phyloP scores from a whole-genome alignment of 2,797 vertebrate species.

The Peromyscus attwateri region DNA sequence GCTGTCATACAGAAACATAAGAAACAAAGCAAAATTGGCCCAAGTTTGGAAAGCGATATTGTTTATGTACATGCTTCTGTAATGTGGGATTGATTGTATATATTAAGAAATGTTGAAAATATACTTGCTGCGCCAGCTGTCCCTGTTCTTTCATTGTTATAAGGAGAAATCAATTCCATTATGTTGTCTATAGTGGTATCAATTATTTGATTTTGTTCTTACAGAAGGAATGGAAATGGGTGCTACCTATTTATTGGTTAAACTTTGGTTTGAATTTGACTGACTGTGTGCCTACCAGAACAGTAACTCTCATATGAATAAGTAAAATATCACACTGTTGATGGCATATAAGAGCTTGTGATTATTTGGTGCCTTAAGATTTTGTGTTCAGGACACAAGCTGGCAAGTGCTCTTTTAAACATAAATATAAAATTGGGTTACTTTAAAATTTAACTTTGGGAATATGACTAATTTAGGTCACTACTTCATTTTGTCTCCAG shows the following conservation, averaged over 20 bases:
- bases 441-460: slow-evolving; percentile 5
- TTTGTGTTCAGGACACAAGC: neutral
- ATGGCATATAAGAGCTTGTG: slow-evolving; percentile 82
- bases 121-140: slow-evolving; percentile 69
- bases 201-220: slow-evolving; percentile 72
- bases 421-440: neutral
- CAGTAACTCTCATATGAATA: slow-evolving; percentile 62
- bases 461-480: neutral
- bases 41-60: slow-evolving; percentile 68
- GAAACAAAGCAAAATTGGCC: slow-evolving; percentile 70
- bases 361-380: slow-evolving; percentile 78
- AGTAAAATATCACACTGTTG: slow-evolving; percentile 74
- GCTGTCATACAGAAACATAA: slow-evolving; percentile 39
- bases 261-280: slow-evolving; percentile 69
- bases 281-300: slow-evolving; percentile 55
- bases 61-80: slow-evolving; percentile 74
- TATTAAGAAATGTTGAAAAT: slow-evolving; percentile 71
- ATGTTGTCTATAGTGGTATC: slow-evolving; percentile 70
- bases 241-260: slow-evolving; percentile 14
- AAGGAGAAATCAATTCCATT: neutral
- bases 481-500: neutral
- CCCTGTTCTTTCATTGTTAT: slow-evolving; percentile 41
- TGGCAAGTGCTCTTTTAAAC: neutral
- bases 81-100: slow-evolving; percentile 73
- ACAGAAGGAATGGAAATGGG: slow-evolving; percentile 63